phyloP scores from a whole-genome alignment of 2,113 vertebrate genomes.

The Heterotis niloticus region DNA sequence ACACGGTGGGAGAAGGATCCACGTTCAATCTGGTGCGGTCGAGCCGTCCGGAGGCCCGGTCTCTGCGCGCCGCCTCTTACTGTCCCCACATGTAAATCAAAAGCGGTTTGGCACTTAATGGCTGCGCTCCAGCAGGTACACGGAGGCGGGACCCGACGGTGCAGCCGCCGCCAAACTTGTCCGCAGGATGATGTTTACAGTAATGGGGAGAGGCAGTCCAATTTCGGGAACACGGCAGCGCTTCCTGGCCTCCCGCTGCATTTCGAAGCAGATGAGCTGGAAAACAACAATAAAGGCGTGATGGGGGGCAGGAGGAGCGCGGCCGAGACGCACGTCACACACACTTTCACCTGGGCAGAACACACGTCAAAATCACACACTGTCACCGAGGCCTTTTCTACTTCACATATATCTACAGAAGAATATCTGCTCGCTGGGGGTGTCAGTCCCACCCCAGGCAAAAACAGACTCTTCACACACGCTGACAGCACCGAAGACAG shows the following conservation, averaged over 20 bases:
- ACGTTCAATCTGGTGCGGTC: conserved; percentile 25
- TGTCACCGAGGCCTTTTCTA: conserved; percentile 53
- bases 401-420: conserved; percentile 23
- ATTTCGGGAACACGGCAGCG: conserved; percentile 69
- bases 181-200: conserved; percentile 71
- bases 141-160: conserved; percentile 54
- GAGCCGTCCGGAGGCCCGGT: conserved; percentile 38
- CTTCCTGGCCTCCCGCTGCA: conserved; percentile 57
- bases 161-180: conserved; percentile 60
- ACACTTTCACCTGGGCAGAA: conserved; percentile 64
- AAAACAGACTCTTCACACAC: conserved; percentile 42
- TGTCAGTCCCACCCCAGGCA: conserved; percentile 51
- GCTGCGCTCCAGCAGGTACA: conserved; percentile 69
- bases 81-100: conserved; percentile 75
- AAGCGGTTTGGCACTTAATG: conserved; percentile 70
- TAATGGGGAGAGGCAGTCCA: conserved; percentile 77
- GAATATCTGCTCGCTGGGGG: conserved; percentile 48
- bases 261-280: conserved; percentile 71
- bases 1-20: conserved; percentile 44
- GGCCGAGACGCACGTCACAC: conserved; percentile 55
- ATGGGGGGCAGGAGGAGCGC: conserved; percentile 41
- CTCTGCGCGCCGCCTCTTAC: conserved; percentile 68
- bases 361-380: conserved; percentile 65
- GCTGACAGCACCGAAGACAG: conserved; percentile 40
- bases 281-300: conserved; percentile 67